Conservation (phyloP, 2,888 invertebrate species). For the Meandrusa payeni region DNA sequence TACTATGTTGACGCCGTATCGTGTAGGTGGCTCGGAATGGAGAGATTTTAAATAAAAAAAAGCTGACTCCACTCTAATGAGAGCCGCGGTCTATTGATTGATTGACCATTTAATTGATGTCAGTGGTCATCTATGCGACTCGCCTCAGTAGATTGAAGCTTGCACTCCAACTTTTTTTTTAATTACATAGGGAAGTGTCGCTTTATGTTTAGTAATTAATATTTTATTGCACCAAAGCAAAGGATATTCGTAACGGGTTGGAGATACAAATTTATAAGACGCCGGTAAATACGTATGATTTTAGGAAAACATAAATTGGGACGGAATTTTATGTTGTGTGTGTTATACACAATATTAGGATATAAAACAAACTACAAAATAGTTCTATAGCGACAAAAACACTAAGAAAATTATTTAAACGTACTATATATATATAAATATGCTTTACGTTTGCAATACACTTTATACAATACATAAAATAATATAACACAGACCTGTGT, state of each 20-base stretch:
- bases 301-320: too few relatives aligned
- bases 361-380: too few relatives aligned
- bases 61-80: conserved; percentile 41
- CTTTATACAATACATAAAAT: too few relatives aligned
- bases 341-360: too few relatives aligned
- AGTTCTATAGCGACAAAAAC: too few relatives aligned
- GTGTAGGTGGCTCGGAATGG: conserved; percentile 42
- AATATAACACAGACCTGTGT: too few relatives aligned
- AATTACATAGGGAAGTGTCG: conserved; percentile 19
- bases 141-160: conserved; percentile 15
- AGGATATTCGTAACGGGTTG: neutral
- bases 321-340: too few relatives aligned
- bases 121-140: conserved; percentile 33
- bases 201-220: conserved; percentile 3
- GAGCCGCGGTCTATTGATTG: conserved; percentile 40
- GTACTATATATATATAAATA: too few relatives aligned
- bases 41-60: conserved; percentile 38
- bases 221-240: neutral
- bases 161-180: conserved; percentile 6
- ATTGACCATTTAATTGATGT: conserved; percentile 45
- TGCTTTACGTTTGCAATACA: too few relatives aligned
- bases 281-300: too few relatives aligned
- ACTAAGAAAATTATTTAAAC: too few relatives aligned
- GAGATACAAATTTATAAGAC: too few relatives aligned
- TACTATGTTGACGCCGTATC: conserved; percentile 18